phyloP scores from a whole-genome alignment of 1,140 invertebrate genomes.

The Caenorhabditis briggsae region DNA sequence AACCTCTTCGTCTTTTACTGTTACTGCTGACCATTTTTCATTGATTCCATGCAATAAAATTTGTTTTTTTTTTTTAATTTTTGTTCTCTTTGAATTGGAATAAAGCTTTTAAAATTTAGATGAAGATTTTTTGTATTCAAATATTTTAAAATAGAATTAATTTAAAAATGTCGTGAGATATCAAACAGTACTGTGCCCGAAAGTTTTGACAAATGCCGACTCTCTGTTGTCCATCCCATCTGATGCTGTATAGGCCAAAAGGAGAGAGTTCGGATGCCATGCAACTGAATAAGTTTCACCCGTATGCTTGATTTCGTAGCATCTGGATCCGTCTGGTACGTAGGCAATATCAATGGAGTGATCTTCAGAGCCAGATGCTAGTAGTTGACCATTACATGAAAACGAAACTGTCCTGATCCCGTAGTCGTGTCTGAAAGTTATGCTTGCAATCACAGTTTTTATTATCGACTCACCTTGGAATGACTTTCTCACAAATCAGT shows the following conservation, averaged over 20 bases:
- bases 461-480: slow-evolving; percentile 14
- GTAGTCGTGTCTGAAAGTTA: slow-evolving; percentile 48
- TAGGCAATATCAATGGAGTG: slow-evolving; percentile 56
- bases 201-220: slow-evolving; percentile 19
- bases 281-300: slow-evolving; percentile 50
- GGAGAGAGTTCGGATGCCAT: slow-evolving; percentile 53
- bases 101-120: no score
- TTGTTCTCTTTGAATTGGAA: no score
- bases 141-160: no score
- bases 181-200: slow-evolving; percentile 43
- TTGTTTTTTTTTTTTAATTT: no score
- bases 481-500: slow-evolving; percentile 48
- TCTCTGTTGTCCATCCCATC: not conserved
- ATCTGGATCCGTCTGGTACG: slow-evolving; percentile 48
- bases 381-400: slow-evolving; percentile 43
- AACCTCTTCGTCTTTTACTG: no score
- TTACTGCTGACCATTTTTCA: no score
- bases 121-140: no score
- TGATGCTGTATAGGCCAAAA: slow-evolving; percentile 50
- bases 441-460: not conserved
- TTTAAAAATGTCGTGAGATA: not conserved
- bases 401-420: slow-evolving; percentile 46
- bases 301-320: slow-evolving; percentile 20
- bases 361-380: slow-evolving; percentile 57
- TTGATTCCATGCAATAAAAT: no score